These are phyloP conservation scores for Xenotilapia caudafasciata DNA, from an alignment of 2,113 vertebrate species.

Conservation along the genomic window DNA sequence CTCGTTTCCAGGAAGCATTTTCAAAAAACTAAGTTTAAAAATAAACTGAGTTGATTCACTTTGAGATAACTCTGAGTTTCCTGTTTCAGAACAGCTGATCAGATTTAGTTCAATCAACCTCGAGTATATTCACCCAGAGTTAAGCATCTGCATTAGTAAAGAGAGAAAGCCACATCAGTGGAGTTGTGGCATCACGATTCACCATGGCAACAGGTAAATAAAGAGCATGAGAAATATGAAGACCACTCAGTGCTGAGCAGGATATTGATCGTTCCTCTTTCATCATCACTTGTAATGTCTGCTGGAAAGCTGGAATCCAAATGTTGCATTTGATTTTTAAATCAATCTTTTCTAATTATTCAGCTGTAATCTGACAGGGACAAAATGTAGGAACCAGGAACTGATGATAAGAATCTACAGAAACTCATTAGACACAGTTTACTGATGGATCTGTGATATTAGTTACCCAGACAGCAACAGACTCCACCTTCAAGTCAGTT, in stretches of 20 bases:
- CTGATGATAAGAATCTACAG: neutral
- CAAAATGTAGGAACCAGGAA: neutral
- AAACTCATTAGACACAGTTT: neutral
- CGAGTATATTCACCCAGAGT: neutral
- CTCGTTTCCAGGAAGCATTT: neutral
- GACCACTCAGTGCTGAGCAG: neutral
- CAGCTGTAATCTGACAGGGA: neutral
- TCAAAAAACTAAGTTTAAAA: neutral
- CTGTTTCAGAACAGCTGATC: neutral
- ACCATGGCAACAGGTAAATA: neutral
- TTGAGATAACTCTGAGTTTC: neutral
- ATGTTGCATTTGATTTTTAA: neutral
- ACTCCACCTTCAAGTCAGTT: neutral
- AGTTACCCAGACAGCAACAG: neutral
- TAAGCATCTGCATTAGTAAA: neutral
- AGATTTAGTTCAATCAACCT: neutral
- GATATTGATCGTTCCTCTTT: neutral
- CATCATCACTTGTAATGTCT: neutral
- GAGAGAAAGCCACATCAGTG: neutral
- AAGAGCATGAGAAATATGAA: neutral
- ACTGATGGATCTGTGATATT: neutral
- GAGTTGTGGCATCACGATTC: neutral
- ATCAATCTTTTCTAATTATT: neutral
- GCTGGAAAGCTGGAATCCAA: neutral
- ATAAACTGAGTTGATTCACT: neutral